Evolutionary conservation across 2,113 vertebrate genomes (phyloP).

Genomic region (Chaetorhynchus papuensis): DNA sequence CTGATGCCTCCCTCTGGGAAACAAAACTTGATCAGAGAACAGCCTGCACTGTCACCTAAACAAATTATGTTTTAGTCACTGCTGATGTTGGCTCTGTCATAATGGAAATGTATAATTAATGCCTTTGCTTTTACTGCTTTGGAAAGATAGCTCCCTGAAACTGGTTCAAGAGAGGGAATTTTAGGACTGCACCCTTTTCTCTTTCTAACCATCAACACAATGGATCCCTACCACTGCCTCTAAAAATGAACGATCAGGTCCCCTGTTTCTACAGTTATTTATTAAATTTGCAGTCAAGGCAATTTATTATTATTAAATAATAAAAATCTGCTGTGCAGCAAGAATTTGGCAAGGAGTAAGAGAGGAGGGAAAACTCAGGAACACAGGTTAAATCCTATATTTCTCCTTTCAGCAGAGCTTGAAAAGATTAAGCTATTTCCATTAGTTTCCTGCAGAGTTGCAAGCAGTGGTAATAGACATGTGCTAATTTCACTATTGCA

Average conservation of each 20-base stretch:
- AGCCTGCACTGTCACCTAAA: slow-evolving; percentile 71
- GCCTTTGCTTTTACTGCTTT: slow-evolving; percentile 62
- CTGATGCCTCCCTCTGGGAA: slow-evolving; percentile 73
- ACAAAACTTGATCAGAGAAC: slow-evolving; percentile 73
- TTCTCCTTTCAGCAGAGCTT: slow-evolving; percentile 35
- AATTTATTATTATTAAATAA: slow-evolving; percentile 22
- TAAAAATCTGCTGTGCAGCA: slow-evolving; percentile 17
- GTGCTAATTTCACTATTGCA: slow-evolving; percentile 60
- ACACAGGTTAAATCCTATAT: slow-evolving; percentile 19
- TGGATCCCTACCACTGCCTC: not conserved
- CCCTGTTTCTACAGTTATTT: slow-evolving; percentile 17
- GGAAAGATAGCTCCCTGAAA: slow-evolving; percentile 64
- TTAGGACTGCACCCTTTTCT: slow-evolving; percentile 1
- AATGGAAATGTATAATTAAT: slow-evolving; percentile 78
- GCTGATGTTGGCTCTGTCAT: slow-evolving; percentile 70
- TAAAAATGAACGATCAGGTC: not conserved
- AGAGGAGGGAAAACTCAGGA: slow-evolving; percentile 8
- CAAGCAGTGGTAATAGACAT: slow-evolving; percentile 55
- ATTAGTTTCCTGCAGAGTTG: slow-evolving; percentile 51
- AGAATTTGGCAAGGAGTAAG: slow-evolving; percentile 4
- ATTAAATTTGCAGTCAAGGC: not conserved
- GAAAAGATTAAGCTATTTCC: slow-evolving; percentile 61
- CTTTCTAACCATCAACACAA: not conserved
- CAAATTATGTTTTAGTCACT: slow-evolving; percentile 73
- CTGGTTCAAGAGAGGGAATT: slow-evolving; percentile 41